Evolutionary conservation across 2,113 vertebrate species (phyloP).

Genomic region (Ophiodon elongatus): DNA sequence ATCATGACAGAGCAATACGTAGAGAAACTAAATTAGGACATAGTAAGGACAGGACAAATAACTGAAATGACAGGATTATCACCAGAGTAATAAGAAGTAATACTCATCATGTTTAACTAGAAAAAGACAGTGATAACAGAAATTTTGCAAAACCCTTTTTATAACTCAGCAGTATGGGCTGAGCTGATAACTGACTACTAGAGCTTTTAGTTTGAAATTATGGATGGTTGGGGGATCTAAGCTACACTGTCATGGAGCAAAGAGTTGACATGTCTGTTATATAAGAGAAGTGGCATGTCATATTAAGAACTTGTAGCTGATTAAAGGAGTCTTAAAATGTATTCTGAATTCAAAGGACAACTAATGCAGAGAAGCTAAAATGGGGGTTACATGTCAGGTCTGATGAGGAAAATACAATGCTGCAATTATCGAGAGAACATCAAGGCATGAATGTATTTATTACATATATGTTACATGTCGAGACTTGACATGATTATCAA

Average conservation of each 20-base stretch:
- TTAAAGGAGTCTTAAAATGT: constrained; percentile 44
- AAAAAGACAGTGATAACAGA: constrained; percentile 13
- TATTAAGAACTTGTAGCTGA: constrained; percentile 47
- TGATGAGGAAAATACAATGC: constrained; percentile 31
- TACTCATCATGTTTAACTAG: constrained; percentile 10
- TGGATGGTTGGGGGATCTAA: constrained; percentile 16
- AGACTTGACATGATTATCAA: neutral
- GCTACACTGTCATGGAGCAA: constrained; percentile 12
- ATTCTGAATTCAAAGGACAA: constrained; percentile 38
- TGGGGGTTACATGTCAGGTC: constrained; percentile 10
- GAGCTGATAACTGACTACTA: constrained; percentile 24
- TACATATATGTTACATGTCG: neutral
- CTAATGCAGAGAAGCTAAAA: constrained; percentile 23
- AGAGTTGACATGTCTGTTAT: constrained; percentile 9
- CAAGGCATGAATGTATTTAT: neutral
- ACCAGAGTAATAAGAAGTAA: constrained; percentile 10
- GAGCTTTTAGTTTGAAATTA: constrained; percentile 41
- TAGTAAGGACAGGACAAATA: neutral
- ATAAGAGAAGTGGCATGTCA: constrained; percentile 34
- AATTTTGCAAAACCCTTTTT: constrained; percentile 15
- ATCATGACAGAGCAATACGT: neutral
- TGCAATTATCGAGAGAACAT: neutral
- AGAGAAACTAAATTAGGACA: constrained; percentile 10
- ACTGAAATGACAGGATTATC: constrained; percentile 2
- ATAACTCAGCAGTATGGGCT: constrained; percentile 6